Conservation (phyloP, 92 coral and sea anemone genomes). For the Desmophyllum pertusum region DNA sequence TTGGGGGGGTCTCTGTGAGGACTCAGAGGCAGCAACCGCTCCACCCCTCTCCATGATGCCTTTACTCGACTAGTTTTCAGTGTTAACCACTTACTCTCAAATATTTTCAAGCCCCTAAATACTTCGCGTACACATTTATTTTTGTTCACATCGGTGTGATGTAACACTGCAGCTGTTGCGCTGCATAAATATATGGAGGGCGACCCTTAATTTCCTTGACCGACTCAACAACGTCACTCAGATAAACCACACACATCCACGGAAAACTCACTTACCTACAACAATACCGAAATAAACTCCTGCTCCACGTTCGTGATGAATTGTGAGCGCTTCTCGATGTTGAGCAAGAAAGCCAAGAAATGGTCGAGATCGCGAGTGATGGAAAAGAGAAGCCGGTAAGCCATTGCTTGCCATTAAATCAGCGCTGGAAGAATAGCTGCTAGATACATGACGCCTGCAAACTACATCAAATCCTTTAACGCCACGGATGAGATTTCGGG, state of each 20-base stretch:
- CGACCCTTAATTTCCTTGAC: neutral
- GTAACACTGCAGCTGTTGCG: too few relatives aligned
- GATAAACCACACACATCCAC: neutral
- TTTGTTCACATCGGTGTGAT: too few relatives aligned
- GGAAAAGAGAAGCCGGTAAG: neutral
- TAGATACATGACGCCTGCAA: slow-evolving; percentile 22
- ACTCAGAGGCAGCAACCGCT: too few relatives aligned
- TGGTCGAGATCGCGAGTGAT: neutral
- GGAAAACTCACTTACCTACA: neutral
- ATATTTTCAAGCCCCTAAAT: too few relatives aligned
- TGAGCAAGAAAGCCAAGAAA: neutral
- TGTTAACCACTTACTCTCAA: too few relatives aligned
- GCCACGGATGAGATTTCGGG: neutral
- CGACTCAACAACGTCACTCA: neutral
- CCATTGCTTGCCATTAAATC: neutral
- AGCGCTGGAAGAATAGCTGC: neutral
- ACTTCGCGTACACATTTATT: too few relatives aligned
- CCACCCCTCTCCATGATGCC: too few relatives aligned
- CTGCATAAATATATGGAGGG: too few relatives aligned
- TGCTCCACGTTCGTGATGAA: neutral
- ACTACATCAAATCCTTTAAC: slow-evolving; percentile 6
- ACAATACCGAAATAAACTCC: neutral
- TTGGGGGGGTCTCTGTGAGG: too few relatives aligned
- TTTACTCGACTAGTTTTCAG: too few relatives aligned
- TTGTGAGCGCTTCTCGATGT: neutral